Evolutionary conservation across 2,113 vertebrate genomes (phyloP).

Genomic region (Ptychochromis oligacanthus): DNA sequence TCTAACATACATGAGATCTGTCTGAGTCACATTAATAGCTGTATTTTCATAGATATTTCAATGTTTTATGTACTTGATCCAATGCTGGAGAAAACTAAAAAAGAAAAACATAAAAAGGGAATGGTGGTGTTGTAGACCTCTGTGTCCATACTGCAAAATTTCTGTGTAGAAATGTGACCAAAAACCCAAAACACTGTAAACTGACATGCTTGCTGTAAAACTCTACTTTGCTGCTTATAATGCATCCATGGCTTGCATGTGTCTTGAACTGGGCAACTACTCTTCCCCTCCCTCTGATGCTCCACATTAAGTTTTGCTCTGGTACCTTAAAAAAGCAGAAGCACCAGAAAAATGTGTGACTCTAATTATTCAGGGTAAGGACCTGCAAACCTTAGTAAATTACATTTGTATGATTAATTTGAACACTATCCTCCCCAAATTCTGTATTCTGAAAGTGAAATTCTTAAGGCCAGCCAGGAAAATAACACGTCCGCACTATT

Average conservation of each 20-base stretch:
- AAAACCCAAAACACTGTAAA: not conserved
- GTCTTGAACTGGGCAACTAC: not conserved
- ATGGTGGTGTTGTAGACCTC: not conserved
- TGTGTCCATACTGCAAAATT: not conserved
- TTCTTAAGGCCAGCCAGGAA: not conserved
- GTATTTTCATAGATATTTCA: no score
- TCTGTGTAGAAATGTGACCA: not conserved
- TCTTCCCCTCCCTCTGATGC: not conserved
- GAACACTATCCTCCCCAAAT: not conserved
- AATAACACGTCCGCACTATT: not conserved
- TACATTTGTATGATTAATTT: not conserved
- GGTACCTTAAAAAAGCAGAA: not conserved
- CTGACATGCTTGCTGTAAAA: not conserved
- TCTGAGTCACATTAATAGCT: no score
- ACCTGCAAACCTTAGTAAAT: not conserved
- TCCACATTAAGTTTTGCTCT: not conserved
- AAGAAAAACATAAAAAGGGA: no score
- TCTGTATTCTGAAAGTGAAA: not conserved
- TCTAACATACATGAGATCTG: not conserved
- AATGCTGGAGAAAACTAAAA: no score
- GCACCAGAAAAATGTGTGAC: not conserved
- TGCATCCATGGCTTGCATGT: not conserved
- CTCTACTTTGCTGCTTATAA: not conserved
- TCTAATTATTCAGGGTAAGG: not conserved
- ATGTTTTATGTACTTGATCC: no score